A percentile compares a stretch with the other conserved stretches of the same genome.
phyloP scores from a whole-genome alignment of 2,888 invertebrate genomes.

The Zygothrica quintamaculata region DNA sequence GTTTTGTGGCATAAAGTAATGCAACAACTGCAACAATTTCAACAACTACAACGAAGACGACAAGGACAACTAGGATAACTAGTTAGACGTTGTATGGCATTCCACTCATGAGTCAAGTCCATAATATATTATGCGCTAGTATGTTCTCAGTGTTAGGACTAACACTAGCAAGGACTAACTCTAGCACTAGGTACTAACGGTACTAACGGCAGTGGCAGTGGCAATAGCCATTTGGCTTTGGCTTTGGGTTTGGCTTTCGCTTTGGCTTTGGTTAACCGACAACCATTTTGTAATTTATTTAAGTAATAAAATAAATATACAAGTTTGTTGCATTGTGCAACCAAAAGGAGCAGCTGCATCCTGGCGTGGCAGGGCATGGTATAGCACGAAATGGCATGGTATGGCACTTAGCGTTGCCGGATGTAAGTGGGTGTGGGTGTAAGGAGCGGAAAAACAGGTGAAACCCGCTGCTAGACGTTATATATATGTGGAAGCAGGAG shows the following conservation, averaged over 20 bases:
- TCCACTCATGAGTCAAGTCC: constrained; percentile 14
- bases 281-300: constrained; percentile 78
- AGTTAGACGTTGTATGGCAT: no score
- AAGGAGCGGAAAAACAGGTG: not conserved
- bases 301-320: constrained; percentile 79
- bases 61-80: constrained; percentile 4
- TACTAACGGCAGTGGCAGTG: constrained; percentile 4
- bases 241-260: no score
- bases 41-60: no score
- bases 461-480: not conserved
- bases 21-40: no score
- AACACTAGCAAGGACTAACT: constrained; percentile 25
- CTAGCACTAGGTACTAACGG: not conserved
- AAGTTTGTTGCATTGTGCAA: constrained; percentile 50
- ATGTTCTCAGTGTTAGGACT: constrained; percentile 47
- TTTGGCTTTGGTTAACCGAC: constrained; percentile 78
- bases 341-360: constrained; percentile 29
- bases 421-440: not conserved
- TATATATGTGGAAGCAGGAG: no score
- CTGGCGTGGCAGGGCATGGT: no score
- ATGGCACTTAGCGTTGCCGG: constrained; percentile 3
- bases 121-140: constrained; percentile 74
- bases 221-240: constrained; percentile 70
- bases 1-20: constrained; percentile 1
- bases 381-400: no score